Evolutionary conservation across 2,888 invertebrate species (phyloP), one percentile per base, ranked within the genome.

Genomic region (Cyclophora albipunctata): DNA sequence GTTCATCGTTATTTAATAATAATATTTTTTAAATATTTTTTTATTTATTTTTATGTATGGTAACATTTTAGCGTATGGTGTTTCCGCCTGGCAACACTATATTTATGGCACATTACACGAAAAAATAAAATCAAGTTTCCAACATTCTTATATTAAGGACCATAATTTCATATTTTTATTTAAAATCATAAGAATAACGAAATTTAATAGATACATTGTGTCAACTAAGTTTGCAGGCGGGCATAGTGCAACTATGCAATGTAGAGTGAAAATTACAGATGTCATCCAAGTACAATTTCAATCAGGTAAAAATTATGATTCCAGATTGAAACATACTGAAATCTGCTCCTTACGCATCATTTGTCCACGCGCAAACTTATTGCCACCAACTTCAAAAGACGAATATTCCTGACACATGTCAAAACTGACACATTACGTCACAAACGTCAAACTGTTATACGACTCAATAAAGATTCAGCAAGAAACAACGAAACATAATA

Each of bases 141-240:
- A 67, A 71, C 79, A 77, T 78, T 81, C 78, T 84, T 84, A 85
- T 81, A 85, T 82, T 84, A 85, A 84, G 84, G 85, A 86, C 83
- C 85, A 83, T 78, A 73, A 70, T 62, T 54, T 58, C 62, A 64
- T 70, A 62, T 20, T 20, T 20, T 20, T 20, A 20, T 20, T 20
- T 20, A 20, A 20, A 68, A 66, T 62, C 64, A 64, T 66, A 64
- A 3, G 20, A 42, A 42, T 20, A 20, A 20, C 20, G 20, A 20
- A 20, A 20, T 20, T 20, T 20, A 20, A 20, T 20, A 20, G 20
- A 20, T 20, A 20, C 20, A 20, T 20, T 20, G 20, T 20, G 20
- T 20, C 20, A 20, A 20, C 20, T 20, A 20, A 20, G 20, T 20
- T 20, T 20, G 20, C 20, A 20, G 20, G 20, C 2, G 20, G 20